phyloP scores from a whole-genome alignment of 2,113 vertebrate species.

The Heliornis fulica region DNA sequence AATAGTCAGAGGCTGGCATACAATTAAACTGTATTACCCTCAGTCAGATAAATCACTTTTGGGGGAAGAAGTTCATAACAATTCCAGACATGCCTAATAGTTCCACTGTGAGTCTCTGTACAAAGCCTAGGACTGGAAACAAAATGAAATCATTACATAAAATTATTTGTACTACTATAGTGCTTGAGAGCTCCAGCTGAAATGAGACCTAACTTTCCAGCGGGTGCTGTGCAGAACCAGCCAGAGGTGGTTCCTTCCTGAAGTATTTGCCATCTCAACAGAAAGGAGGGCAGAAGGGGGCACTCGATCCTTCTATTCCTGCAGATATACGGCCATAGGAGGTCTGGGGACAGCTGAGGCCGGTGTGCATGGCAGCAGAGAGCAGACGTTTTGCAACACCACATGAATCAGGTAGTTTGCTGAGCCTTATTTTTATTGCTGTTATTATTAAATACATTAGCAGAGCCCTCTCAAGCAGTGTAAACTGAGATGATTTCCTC shows the following conservation, averaged over 20 bases:
- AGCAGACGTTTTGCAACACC: background rate
- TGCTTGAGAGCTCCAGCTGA: background rate
- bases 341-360: background rate
- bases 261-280: background rate
- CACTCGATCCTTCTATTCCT: background rate
- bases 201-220: background rate
- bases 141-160: slow-evolving; percentile 35
- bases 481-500: background rate
- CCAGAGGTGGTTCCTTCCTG: background rate
- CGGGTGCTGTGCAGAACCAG: background rate
- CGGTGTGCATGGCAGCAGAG: background rate
- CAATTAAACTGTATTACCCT: slow-evolving; percentile 1
- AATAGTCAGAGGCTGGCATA: background rate
- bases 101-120: background rate
- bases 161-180: slow-evolving; percentile 21
- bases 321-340: fast-evolving
- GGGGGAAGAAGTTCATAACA: slow-evolving; percentile 11
- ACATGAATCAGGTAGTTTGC: background rate
- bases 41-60: slow-evolving; percentile 35
- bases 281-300: background rate
- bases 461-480: background rate
- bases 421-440: background rate
- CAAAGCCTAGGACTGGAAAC: background rate
- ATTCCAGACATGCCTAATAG: slow-evolving; percentile 22
- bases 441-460: background rate